Evolutionary conservation across 2,113 vertebrate species (phyloP), one percentile per base, ranked within the genome.

Genomic region (Tachycineta bicolor): DNA sequence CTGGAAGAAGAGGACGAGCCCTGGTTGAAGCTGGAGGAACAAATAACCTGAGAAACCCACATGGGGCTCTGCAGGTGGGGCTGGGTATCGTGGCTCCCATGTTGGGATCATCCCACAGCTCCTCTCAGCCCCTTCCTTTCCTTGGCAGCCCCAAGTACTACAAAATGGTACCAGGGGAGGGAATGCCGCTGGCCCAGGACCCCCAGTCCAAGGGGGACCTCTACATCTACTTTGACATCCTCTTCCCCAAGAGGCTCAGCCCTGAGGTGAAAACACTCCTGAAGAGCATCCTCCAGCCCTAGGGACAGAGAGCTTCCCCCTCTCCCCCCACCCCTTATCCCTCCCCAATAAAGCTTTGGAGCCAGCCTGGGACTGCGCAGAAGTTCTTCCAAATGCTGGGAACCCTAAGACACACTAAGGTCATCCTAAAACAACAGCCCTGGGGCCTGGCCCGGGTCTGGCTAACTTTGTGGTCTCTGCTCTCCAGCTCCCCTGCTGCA

Each of bases 141-240:
- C 43, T 69, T 74, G 65, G 21, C 96, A 99, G 99, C 95, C 99
- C 98, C 63, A 96, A 96, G 29, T 99, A 99, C 97, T 98, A 91
- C 50, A 99, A 99, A 73, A 93, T 98, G 83, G 98, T 99, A 82
- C 97, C 97, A 0, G 98, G 98, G 64, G 99, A 99, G 93, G 99
- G 99, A 79, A 99, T 99, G 99, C 99, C 99, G 0, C 86, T 98
- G 84, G 87, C 91, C 10, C 83, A 96, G 53, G 97, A 98, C 87
- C 98, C 98, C 24, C 94, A 65, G 31, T 89, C 75, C 89, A 98
- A 95, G 95, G 99, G 99, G 24, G 97, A 99, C 89, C 99, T 99
- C 91, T 95, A 98, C 93, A 97, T 99, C 46, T 97, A 97, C 77
- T 99, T 99, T 37, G 97, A 99, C 78, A 98, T 99, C 89, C 60